Base-by-base conservation (phyloP, 2,113 vertebrate genomes). In the Oryzias celebensis region DNA sequence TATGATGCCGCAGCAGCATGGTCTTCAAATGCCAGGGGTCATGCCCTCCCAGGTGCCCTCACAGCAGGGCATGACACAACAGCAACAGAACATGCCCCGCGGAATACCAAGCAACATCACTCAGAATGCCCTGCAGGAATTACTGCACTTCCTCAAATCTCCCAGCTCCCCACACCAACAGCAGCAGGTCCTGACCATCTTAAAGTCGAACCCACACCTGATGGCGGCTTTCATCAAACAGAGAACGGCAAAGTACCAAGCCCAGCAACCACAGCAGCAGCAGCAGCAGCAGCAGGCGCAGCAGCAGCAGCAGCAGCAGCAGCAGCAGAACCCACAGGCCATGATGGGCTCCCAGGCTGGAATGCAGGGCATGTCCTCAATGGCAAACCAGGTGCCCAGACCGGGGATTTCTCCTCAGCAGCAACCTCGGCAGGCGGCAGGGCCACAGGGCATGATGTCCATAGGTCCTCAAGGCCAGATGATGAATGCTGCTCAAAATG, bases 211-310 rank as follows among this genome's bases (percentile, higher is more conserved):
- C 89, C 97, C 97, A 1, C 97, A 98, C 82, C 94, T 99, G 68
- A 99, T 99, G 97, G 97, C 97, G 18, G 97, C 97, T 81, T 99
- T 99, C 87, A 99, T 98, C 87, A 99, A 99, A 90, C 97, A 99
- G 88, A 92, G 97, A 90, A 97, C 97, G 0, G 95, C 95, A 62
- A 97, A 98, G 84, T 99, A 98, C n/a, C 96, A 96, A 84, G 95
- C 95, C n/a, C 98, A 85, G 73, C 96, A 98, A 82, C 95, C 83
- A 62, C 93, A 91, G 85, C 96, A 82, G 6, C 84, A 67, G 74
- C 93, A 92, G 87, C 96, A 83, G 7, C 83, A 69, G 75, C 94
- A 94, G 82, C 87, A 89, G 75, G 93, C 94, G 81, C 87, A 90
- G 3, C 90, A 87, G 75, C 94, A 94, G 82, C 87, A 89, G 75